These are phyloP conservation scores for Darwinula stevensoni DNA, from an alignment of 2,888 invertebrate genomes.

Conservation along the genomic window DNA sequence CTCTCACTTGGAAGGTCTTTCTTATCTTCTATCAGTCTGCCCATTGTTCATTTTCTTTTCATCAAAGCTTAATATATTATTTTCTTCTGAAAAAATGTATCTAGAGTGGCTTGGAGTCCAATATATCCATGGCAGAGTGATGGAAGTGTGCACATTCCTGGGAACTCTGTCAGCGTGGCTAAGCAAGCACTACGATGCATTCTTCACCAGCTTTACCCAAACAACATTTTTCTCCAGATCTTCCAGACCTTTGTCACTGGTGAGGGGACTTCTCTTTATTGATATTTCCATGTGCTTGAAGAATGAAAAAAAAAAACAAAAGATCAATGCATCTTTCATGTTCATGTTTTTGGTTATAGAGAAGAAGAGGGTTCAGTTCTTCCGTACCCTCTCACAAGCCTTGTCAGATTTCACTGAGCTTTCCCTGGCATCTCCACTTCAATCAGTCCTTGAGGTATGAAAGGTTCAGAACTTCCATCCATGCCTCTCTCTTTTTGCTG, in stretches of 20 bases:
- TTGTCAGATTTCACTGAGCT: conserved; percentile 84
- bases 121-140: conserved; percentile 70
- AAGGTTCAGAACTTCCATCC: no score
- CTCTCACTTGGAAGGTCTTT: conserved; percentile 54
- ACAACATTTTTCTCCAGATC: conserved; percentile 84
- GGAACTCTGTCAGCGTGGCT: conserved; percentile 79
- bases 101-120: conserved; percentile 28
- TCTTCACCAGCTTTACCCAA: conserved; percentile 81
- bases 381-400: conserved; percentile 74
- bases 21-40: no score
- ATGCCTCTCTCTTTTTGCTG: not conserved
- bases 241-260: conserved; percentile 68
- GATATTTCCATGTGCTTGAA: no score
- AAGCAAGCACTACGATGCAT: conserved; percentile 89
- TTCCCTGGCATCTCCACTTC: conserved; percentile 75
- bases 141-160: conserved; percentile 60
- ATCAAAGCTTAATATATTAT: not conserved
- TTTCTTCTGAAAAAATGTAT: no score
- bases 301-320: no score
- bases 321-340: conserved; percentile 1
- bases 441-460: conserved; percentile 55
- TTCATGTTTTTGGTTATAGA: conserved; percentile 19
- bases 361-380: conserved; percentile 45
- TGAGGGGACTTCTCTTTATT: conserved; percentile 17
- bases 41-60: not conserved